Evolutionary conservation across 2,797 vertebrate species (phyloP), one percentile per base, ranked within the genome.

Genomic region (Dendrocincla fuliginosa): DNA sequence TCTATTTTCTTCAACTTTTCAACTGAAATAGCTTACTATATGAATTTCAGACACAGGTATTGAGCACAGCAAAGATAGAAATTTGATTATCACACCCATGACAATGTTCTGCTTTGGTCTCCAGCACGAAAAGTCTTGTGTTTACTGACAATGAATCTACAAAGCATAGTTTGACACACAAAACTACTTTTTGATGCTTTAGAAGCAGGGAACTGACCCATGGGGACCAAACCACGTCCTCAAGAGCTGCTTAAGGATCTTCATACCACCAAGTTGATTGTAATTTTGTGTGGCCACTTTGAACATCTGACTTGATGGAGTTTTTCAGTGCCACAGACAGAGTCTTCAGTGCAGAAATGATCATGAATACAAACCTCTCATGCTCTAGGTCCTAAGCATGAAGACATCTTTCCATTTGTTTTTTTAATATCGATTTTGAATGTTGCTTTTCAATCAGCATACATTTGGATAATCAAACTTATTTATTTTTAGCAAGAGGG

Each of bases 401-500:
- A 89, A 64, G 53, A 46, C 16, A 55, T 80, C 27, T 49, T 92
- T 68, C 67, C 11, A 47, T 50, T 88, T 90, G 4, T 37, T 46
- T 46, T 88, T 88, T 71, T 85, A 81, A 57, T 60, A 74, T 52
- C 90, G 90, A 42, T 63, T 92, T 82, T 53, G 32, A 85, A 82
- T 89, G 63, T 83, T 92, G 57, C 49, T 96, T 89, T 87, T 85
- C 46, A 94, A 67, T 89, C 68, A 92, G 53, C 82, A 84, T 92
- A 49, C 39, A 90, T 89, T 92, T 91, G 89, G 92, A 83, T 87
- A 84, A 94, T 92, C 57, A 96, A 87, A 79, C 33, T 56, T 57
- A 80, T 57, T 96, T 93, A 69, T 80, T 93, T 92, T 95, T 92
- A 82, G 89, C 75, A 47, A 95, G 77, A 89, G n/a, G 22, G 27